A percentile compares a stretch with the other conserved stretches of the same genome.
Evolutionary conservation across 2,797 vertebrate species (phyloP).

Genomic region (Streptopelia turtur): DNA sequence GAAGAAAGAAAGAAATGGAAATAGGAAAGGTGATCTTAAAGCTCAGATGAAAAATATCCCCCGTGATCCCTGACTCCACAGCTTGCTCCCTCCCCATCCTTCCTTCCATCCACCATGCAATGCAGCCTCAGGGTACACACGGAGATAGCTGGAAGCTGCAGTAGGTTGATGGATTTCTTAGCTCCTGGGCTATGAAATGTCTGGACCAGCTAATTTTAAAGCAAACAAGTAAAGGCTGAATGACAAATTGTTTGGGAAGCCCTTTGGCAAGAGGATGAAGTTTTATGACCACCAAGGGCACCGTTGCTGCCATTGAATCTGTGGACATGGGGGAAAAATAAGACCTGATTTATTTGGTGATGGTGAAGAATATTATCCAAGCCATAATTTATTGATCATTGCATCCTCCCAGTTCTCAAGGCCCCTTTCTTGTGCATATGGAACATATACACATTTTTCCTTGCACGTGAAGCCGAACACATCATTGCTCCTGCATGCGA

Average conservation of each 20-base stretch:
- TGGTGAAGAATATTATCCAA: constrained; percentile 23
- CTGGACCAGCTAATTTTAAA: constrained; percentile 55
- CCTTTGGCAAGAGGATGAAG: constrained; percentile 7
- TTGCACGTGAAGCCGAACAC: neutral
- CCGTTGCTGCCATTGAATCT: constrained; percentile 30
- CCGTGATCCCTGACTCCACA: neutral
- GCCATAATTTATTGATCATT: constrained; percentile 52
- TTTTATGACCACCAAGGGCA: constrained; percentile 52
- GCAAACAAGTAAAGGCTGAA: constrained; percentile 23
- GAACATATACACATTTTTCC: neutral
- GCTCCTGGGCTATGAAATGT: constrained; percentile 54
- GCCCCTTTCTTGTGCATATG: neutral
- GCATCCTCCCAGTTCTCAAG: constrained; percentile 17
- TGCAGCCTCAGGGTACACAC: neutral
- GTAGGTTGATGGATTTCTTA: constrained; percentile 48
- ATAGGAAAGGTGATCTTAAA: constrained; percentile 50
- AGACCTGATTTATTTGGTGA: constrained; percentile 59
- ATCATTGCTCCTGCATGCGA: neutral
- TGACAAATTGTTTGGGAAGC: constrained; percentile 52
- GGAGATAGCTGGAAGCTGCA: constrained; percentile 14
- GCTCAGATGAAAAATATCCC: constrained; percentile 37
- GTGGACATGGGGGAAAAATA: constrained; percentile 17
- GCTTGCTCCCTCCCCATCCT: neutral
- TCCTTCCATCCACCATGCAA: neutral
- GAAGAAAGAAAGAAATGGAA: neutral